Evolutionary conservation across 2,797 vertebrate species (phyloP).

Genomic region (Glyptemys insculpta): DNA sequence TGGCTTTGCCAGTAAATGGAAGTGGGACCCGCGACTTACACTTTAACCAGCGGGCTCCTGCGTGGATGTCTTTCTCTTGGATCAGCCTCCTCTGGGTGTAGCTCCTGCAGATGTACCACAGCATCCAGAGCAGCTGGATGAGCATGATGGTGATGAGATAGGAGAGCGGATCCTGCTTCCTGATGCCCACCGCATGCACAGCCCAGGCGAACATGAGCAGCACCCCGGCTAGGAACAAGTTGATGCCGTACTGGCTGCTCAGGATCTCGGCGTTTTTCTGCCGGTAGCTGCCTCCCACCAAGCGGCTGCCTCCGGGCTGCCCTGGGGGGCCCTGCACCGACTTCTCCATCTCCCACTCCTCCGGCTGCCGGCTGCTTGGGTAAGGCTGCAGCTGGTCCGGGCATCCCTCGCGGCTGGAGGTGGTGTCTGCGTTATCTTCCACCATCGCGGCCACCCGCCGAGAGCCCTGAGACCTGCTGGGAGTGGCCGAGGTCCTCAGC

Average conservation of each 20-base stretch:
- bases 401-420: not conserved
- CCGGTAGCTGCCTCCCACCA: conserved; percentile 80
- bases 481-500: no score
- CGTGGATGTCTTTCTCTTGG: conserved; percentile 90
- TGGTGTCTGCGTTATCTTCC: not conserved
- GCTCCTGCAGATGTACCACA: conserved; percentile 93
- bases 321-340: no score
- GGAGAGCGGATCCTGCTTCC: conserved; percentile 88
- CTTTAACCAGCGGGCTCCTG: conserved; percentile 93
- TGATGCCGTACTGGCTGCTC: conserved; percentile 96
- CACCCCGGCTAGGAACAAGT: conserved; percentile 90
- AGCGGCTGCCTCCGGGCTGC: not conserved
- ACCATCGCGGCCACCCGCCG: not conserved
- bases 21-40: conserved; percentile 75
- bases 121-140: conserved; percentile 95
- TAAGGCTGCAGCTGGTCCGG: not conserved
- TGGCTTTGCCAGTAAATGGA: not conserved
- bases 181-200: conserved; percentile 85
- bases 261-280: conserved; percentile 93
- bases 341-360: conserved; percentile 43
- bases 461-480: not conserved
- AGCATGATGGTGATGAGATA: conserved; percentile 92
- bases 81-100: conserved; percentile 82
- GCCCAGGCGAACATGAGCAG: conserved; percentile 92
- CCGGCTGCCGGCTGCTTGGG: no score